A percentile compares a stretch with the other conserved stretches of the same genome.
Conservation (phyloP, 2,888 invertebrate species). For the Yponomeuta plumbellus region DNA sequence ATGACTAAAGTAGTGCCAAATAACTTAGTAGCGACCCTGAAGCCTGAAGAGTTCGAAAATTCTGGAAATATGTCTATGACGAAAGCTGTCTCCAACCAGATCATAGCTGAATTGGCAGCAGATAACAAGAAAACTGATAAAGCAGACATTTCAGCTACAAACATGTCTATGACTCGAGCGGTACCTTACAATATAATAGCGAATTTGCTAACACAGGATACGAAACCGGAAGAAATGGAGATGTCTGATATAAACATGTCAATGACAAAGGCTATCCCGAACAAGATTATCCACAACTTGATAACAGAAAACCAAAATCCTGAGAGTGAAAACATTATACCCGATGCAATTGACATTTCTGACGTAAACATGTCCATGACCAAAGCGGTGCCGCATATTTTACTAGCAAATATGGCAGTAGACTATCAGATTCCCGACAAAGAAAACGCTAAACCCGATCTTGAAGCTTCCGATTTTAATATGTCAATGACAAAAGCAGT, state of each 20-base stretch:
- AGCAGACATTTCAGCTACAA: not conserved
- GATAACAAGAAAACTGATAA: not conserved
- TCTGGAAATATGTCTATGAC: constrained; percentile 10
- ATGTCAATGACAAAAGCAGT: constrained; percentile 35
- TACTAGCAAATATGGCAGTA: not conserved
- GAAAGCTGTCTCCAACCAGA: constrained; percentile 6
- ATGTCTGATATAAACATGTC: constrained; percentile 26
- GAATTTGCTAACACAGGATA: not conserved
- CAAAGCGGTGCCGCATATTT: not conserved
- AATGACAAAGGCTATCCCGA: constrained; percentile 29
- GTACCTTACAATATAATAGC: not conserved
- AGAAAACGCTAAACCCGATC: constrained; percentile 25
- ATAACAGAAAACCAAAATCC: not conserved
- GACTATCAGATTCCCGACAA: not conserved
- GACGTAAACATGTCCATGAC: not conserved
- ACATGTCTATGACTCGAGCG: not conserved
- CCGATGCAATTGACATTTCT: not conserved
- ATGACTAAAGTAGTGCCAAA: constrained; percentile 1
- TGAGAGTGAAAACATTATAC: not conserved
- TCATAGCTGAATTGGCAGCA: not conserved
- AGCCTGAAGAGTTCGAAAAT: not conserved
- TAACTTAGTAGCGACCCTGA: not conserved
- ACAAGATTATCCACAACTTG: constrained; percentile 20
- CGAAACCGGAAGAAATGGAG: constrained; percentile 20
- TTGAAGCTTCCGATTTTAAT: constrained; percentile 29